Base-by-base conservation (phyloP, 1,140 invertebrate genomes). In the Chionoecetes opilio region DNA sequence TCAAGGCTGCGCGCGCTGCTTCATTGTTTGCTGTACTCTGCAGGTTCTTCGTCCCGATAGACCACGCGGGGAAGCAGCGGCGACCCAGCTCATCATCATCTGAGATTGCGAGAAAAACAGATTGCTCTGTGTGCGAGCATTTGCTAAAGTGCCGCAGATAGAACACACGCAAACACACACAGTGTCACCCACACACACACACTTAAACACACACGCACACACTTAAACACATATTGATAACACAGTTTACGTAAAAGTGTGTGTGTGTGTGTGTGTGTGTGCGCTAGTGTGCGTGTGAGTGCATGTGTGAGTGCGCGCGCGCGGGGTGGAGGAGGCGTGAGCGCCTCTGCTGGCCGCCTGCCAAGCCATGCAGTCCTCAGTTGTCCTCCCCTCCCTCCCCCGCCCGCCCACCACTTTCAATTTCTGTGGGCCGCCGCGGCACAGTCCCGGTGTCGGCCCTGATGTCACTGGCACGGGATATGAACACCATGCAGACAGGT, bases 341-440 rank as follows among this genome's bases (percentile, higher is more conserved):
- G 63, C 21, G 63, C 63, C 63, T 26, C 63, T 26, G 63, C 63
- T 75, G 63, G 63, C 8, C 63, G 63, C 11, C 26, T 75, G 63
- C 63, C 63, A 75, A 21, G 21, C 63, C 63, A n/a, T 26, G 26
- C 63, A 75, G 63, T 75, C 63, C 63, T 26, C 63, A 75, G 63
- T 21, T 75, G 63, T 75, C 63, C 63, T 75, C 63, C 26, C 63
- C 63, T 11, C 8, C 63, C 63, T 17, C 63, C 63, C 21, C 63
- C n/a, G 63, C 63, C 63, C n/a, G 63, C 63, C 63, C 63, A 75
- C 63, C 63, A 75, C 63, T 75, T 75, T 75, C 63, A 75, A 26
- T 75, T 75, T 75, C 63, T 75, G 63, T 75, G 63, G 63, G 21
- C 63, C 63, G n/a, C 63, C 21, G 63, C 63, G 21, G 21, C 21